Evolutionary conservation across 2,113 vertebrate species (phyloP).

Genomic region (Brachyhypopomus gauderio): DNA sequence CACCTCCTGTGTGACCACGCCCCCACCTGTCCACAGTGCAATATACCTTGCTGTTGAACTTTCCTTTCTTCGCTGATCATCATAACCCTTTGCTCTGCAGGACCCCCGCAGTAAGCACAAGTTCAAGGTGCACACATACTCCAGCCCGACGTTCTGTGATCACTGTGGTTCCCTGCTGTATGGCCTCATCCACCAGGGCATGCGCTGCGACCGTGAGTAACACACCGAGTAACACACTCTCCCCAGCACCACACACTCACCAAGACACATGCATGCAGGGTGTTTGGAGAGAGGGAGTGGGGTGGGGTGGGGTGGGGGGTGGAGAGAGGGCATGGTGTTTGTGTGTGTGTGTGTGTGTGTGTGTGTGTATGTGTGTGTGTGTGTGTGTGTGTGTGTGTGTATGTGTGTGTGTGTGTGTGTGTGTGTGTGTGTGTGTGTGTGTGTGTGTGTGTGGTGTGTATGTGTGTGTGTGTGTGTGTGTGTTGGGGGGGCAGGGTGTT

Average conservation of each 20-base stretch:
- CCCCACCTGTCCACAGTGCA: too few species aligned
- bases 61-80: background rate
- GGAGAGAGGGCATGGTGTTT: too few species aligned
- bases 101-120: slow-evolving; percentile 89
- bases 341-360: background rate
- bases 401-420: background rate
- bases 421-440: background rate
- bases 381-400: too few species aligned
- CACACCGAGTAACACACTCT: background rate
- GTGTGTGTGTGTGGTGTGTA: background rate
- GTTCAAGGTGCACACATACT: slow-evolving; percentile 87
- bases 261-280: too few species aligned
- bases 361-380: background rate
- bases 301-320: too few species aligned
- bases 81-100: slow-evolving; percentile 58
- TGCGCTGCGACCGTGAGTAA: slow-evolving; percentile 87
- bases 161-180: slow-evolving; percentile 71
- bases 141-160: slow-evolving; percentile 88
- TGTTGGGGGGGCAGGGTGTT: too few species aligned
- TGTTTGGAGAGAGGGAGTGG: too few species aligned
- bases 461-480: background rate
- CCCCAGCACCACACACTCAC: too few species aligned
- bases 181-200: slow-evolving; percentile 86
- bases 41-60: too few species aligned
- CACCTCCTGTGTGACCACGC: background rate